Conservation (phyloP, 2,888 invertebrate genomes). For the Plusia festucae region DNA sequence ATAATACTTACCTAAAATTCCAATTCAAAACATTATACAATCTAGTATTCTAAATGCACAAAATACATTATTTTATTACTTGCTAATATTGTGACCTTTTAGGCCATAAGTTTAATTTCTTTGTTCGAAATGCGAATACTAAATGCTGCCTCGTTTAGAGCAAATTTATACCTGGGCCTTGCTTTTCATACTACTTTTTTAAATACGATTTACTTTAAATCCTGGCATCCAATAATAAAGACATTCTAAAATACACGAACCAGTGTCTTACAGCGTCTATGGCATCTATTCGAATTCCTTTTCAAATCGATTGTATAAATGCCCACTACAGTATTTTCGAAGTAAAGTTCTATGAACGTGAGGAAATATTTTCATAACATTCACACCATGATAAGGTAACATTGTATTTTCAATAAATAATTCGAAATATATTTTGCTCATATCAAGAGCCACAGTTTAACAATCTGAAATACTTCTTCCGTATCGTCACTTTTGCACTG, state of each 20-base stretch:
- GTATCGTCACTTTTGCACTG: too few species aligned
- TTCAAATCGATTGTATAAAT: too few species aligned
- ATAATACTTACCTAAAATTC: background rate
- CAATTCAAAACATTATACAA: background rate
- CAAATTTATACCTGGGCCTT: background rate
- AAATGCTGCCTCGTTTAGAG: background rate
- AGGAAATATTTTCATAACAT: too few species aligned
- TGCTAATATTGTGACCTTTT: slow-evolving; percentile 22
- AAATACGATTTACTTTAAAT: background rate
- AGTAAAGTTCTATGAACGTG: too few species aligned
- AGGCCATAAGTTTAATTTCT: slow-evolving; percentile 21
- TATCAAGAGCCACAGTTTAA: background rate
- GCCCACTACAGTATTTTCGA: too few species aligned
- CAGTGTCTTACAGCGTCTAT: background rate
- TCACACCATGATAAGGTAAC: too few species aligned
- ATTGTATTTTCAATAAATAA: background rate
- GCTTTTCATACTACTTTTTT: background rate
- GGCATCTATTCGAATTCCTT: too few species aligned
- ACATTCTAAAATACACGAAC: background rate
- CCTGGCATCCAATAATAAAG: background rate
- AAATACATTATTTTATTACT: slow-evolving; percentile 7
- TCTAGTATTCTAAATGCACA: slow-evolving; percentile 26
- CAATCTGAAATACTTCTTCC: background rate
- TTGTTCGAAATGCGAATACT: background rate
- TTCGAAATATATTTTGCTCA: background rate